Percentiles rank a stretch among this genome's conserved stretches.
phyloP scores from a whole-genome alignment of 1,140 invertebrate genomes.

The Pseudomyrmex dendroicus region DNA sequence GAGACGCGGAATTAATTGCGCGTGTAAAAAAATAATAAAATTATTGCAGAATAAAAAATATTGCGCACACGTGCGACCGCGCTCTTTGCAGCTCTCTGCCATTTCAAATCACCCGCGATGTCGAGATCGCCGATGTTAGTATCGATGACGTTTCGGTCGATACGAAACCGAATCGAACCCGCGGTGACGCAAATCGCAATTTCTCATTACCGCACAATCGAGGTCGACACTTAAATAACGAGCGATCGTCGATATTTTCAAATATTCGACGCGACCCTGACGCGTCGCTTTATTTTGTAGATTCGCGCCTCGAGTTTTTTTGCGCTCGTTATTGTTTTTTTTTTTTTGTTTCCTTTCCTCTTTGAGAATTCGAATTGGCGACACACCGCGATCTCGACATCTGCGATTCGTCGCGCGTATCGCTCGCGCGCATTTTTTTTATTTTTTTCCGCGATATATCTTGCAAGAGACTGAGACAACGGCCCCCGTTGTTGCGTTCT shows the following conservation, averaged over 20 bases:
- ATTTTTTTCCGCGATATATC: neutral
- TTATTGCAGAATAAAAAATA: too few relatives aligned
- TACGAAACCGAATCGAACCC: neutral
- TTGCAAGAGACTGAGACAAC: neutral
- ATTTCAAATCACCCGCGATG: too few relatives aligned
- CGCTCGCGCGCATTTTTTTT: neutral
- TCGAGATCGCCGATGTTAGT: too few relatives aligned
- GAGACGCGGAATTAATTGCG: too few relatives aligned
- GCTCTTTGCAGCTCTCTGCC: too few relatives aligned
- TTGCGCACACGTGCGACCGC: too few relatives aligned
- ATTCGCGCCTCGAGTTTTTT: neutral
- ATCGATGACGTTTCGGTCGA: slow-evolving; percentile 18
- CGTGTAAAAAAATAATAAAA: too few relatives aligned
- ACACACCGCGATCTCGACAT: neutral
- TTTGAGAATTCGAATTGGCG: neutral
- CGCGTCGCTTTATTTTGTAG: neutral
- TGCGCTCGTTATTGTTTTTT: neutral
- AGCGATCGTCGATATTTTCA: slow-evolving; percentile 29
- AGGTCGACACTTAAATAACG: neutral
- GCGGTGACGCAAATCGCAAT: neutral
- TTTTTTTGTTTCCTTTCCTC: neutral
- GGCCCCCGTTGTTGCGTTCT: neutral
- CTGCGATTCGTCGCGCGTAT: slow-evolving; percentile 13
- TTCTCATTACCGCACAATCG: slow-evolving; percentile 37
- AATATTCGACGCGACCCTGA: neutral